These are phyloP conservation scores for Diadema setosum DNA, from an alignment of 35 echinoderm and acorn worm genomes.

Conservation along the genomic window DNA sequence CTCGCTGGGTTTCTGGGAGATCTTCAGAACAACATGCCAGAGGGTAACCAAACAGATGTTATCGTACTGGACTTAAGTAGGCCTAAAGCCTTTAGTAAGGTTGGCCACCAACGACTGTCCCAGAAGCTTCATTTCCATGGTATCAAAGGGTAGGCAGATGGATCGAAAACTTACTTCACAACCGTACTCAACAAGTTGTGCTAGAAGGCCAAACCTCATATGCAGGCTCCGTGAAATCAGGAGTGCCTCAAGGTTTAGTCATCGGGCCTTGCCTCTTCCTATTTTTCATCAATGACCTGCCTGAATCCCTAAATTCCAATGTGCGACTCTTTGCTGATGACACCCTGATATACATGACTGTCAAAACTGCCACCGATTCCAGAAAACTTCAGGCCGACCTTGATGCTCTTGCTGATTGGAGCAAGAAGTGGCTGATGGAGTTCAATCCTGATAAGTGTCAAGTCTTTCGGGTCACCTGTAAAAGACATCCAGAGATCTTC, in stretches of 20 bases:
- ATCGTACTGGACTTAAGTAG: not conserved
- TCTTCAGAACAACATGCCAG: not conserved
- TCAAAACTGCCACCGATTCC: not conserved
- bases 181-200: constrained; percentile 1
- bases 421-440: constrained; percentile 5
- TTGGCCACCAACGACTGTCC: not conserved
- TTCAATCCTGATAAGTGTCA: constrained; percentile 26
- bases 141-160: not conserved
- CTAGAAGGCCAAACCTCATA: not conserved
- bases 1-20: not conserved
- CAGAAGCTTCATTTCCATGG: constrained; percentile 17
- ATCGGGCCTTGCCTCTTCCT: not conserved
- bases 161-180: constrained; percentile 12
- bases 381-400: not conserved
- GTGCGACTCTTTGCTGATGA: constrained; percentile 12
- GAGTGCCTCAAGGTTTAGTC: constrained; percentile 8
- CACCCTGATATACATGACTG: not conserved
- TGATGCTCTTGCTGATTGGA: not conserved
- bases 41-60: not conserved
- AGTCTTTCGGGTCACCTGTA: not conserved
- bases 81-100: constrained; percentile 3
- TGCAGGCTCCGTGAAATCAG: not conserved
- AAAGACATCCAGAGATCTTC: not conserved
- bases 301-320: not conserved
- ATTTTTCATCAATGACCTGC: constrained; percentile 32